A percentile compares a stretch with the other conserved stretches of the same genome.
phyloP scores from a whole-genome alignment of 92 coral and sea anemone species.

The Zoanthus gigantus region DNA sequence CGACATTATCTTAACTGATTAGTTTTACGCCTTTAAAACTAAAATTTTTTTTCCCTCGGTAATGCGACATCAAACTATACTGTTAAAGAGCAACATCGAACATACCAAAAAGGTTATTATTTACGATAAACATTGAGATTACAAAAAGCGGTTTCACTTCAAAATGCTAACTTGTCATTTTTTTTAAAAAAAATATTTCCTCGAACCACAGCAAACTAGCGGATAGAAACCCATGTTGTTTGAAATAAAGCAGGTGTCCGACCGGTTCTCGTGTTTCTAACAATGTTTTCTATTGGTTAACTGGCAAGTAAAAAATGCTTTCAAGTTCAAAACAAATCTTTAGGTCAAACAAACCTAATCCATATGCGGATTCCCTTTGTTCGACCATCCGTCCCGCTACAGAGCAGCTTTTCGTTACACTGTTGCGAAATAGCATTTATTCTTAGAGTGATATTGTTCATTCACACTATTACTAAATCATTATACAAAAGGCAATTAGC shows the following conservation, averaged over 20 bases:
- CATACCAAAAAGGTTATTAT: neutral
- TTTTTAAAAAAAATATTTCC: neutral
- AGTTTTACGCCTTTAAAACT: neutral
- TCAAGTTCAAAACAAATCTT: slow-evolving; percentile 22
- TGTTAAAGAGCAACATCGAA: neutral
- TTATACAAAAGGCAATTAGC: neutral
- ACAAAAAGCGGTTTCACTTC: neutral
- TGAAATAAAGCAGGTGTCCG: slow-evolving; percentile 72
- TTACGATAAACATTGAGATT: neutral
- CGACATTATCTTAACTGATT: slow-evolving; percentile 17
- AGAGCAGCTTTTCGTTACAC: neutral
- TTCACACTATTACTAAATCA: too few relatives aligned
- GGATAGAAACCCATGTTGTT: slow-evolving; percentile 64
- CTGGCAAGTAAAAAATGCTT: neutral
- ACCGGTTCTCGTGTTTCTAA: slow-evolving; percentile 31
- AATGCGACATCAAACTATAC: neutral
- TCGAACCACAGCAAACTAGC: slow-evolving; percentile 5
- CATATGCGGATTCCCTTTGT: slow-evolving; percentile 19
- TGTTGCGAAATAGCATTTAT: neutral
- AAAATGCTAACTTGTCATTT: slow-evolving; percentile 12
- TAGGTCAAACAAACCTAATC: neutral
- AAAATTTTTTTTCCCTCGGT: neutral
- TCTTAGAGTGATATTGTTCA: too few relatives aligned
- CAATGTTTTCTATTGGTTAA: slow-evolving; percentile 27
- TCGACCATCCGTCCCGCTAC: neutral